Evolutionary conservation across 1,140 invertebrate species (phyloP).

Genomic region (Bombus waltoni): DNA sequence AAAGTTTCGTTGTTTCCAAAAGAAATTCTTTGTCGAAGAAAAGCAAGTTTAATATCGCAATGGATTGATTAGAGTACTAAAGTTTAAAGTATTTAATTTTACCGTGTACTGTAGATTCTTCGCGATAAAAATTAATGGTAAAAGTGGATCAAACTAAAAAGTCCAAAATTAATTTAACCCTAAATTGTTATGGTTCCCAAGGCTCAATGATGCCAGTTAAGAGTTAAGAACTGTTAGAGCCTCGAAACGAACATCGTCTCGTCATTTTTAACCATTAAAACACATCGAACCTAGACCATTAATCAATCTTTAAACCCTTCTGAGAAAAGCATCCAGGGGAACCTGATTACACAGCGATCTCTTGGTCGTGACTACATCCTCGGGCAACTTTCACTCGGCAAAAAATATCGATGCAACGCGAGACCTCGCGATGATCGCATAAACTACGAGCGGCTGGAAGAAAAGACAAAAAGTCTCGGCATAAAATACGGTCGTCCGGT

Average conservation of each 20-base stretch:
- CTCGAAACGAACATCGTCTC: too few relatives aligned
- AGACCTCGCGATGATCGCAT: slow-evolving; percentile 1
- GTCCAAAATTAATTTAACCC: too few relatives aligned
- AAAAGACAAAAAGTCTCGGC: not conserved
- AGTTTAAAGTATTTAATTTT: too few relatives aligned
- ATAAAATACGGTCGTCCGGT: not conserved
- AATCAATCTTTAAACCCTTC: not conserved
- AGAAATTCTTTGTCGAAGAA: not conserved
- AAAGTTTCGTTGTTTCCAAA: not conserved
- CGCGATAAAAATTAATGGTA: too few relatives aligned
- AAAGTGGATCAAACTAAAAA: too few relatives aligned
- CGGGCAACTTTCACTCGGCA: not conserved
- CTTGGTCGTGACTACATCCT: not conserved
- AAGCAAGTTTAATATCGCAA: not conserved
- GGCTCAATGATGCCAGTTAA: too few relatives aligned
- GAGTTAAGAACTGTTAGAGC: too few relatives aligned
- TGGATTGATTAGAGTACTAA: too few relatives aligned
- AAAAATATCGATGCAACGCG: not conserved
- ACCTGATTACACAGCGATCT: not conserved
- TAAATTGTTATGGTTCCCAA: too few relatives aligned
- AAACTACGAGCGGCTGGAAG: slow-evolving; percentile 2
- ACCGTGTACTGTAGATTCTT: too few relatives aligned
- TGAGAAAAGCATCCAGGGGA: not conserved
- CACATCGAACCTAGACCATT: too few relatives aligned
- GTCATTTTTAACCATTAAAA: too few relatives aligned